Conservation (phyloP, 2,113 vertebrate species). For the Triplophysa dalaica region DNA sequence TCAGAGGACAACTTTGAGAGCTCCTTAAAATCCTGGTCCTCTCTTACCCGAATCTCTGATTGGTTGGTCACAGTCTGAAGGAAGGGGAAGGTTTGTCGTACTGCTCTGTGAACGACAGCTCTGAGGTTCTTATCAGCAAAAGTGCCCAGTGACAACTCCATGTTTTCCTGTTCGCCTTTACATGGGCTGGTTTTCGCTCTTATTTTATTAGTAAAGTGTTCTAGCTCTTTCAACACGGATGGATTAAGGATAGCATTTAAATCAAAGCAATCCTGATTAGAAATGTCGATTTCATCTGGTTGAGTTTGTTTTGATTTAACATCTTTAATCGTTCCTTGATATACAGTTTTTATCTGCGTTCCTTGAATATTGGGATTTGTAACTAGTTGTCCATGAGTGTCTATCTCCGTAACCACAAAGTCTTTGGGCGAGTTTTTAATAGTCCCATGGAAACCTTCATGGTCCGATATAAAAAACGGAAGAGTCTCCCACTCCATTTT, state of each 20-base stretch:
- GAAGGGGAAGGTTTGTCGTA: conserved; percentile 86
- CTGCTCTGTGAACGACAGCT: conserved; percentile 80
- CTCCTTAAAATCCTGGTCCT: conserved; percentile 83
- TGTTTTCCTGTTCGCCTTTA: background rate
- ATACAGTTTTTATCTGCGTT: background rate
- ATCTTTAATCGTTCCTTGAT: background rate
- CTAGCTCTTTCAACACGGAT: conserved; percentile 68
- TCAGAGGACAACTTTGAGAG: conserved; percentile 83
- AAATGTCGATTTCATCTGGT: conserved; percentile 14
- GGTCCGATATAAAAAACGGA: conserved; percentile 75
- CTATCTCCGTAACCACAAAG: conserved; percentile 89
- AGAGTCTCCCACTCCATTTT: conserved; percentile 56
- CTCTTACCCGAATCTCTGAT: conserved; percentile 82
- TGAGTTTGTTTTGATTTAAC: background rate
- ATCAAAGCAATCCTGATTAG: conserved; percentile 59
- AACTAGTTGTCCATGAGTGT: conserved; percentile 64
- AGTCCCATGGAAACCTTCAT: conserved; percentile 83
- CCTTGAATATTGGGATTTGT: conserved; percentile 25
- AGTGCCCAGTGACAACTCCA: conserved; percentile 79
- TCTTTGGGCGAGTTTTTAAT: conserved; percentile 85
- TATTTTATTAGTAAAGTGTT: conserved; percentile 74
- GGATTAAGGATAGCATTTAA: conserved; percentile 76
- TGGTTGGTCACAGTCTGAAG: conserved; percentile 83
- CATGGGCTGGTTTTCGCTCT: conserved; percentile 57
- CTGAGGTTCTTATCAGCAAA: conserved; percentile 80